Conservation (phyloP, 1,140 invertebrate genomes). For the Pogonomyrmex californicus region DNA sequence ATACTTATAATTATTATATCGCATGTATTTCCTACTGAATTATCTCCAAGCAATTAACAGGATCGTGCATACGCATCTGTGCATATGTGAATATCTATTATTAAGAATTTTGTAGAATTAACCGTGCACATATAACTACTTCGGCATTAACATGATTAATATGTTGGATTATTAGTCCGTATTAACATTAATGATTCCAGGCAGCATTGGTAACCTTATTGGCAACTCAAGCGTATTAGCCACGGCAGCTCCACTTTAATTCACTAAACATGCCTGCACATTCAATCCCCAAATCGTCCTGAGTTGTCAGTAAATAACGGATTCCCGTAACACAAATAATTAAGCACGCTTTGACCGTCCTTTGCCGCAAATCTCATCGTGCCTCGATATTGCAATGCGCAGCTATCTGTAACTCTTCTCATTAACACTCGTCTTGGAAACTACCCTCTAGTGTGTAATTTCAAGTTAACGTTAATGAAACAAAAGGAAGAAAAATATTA, state of each 20-base stretch:
- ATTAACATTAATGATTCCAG: conserved; percentile 42
- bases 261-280: background rate
- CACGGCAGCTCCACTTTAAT: conserved; percentile 13
- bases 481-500: background rate
- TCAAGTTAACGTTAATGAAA: background rate
- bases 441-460: background rate
- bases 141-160: conserved; percentile 24
- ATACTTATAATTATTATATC: conserved; percentile 1
- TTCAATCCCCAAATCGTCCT: conserved; percentile 1
- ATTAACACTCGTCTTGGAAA: background rate
- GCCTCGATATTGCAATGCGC: background rate
- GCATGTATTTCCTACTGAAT: background rate
- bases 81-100: background rate
- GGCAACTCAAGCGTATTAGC: conserved; percentile 6
- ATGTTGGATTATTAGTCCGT: background rate
- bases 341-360: conserved; percentile 26
- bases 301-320: conserved; percentile 13
- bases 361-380: conserved; percentile 3
- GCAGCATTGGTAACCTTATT: background rate
- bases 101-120: background rate
- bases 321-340: conserved; percentile 17
- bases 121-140: background rate
- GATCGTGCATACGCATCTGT: background rate
- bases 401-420: background rate
- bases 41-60: background rate